A percentile compares a stretch with the other conserved stretches of the same genome.
Evolutionary conservation across 2,113 vertebrate genomes (phyloP).

Genomic region (Dascyllus trimaculatus): DNA sequence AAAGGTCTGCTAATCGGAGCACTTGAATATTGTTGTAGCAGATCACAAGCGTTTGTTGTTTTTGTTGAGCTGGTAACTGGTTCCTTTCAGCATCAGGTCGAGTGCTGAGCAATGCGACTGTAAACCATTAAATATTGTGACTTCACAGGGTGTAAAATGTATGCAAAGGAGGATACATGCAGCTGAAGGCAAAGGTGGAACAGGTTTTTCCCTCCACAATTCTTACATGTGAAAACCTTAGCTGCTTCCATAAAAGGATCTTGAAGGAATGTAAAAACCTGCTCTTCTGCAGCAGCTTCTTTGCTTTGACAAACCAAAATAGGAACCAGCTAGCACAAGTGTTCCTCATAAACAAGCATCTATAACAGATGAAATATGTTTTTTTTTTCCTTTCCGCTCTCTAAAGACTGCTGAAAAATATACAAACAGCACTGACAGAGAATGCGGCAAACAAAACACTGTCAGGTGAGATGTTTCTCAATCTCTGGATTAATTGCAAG

Average conservation of each 20-base stretch:
- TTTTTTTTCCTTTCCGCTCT: constrained; percentile 19
- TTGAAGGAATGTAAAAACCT: constrained; percentile 49
- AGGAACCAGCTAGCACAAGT: constrained; percentile 51
- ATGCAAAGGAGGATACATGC: constrained; percentile 28
- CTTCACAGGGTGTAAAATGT: constrained; percentile 28
- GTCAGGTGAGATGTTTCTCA: constrained; percentile 29
- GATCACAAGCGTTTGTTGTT: constrained; percentile 54
- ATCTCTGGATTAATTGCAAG: constrained; percentile 50
- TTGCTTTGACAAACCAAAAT: constrained; percentile 72
- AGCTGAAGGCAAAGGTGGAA: constrained; percentile 43
- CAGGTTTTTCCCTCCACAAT: not conserved
- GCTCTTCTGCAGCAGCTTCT: constrained; percentile 59
- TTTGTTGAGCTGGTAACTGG: constrained; percentile 30
- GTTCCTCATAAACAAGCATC: constrained; percentile 54
- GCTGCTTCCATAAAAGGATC: constrained; percentile 56
- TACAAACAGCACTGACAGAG: constrained; percentile 31
- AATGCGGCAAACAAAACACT: constrained; percentile 36
- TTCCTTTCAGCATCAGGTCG: constrained; percentile 9
- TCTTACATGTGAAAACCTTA: constrained; percentile 52
- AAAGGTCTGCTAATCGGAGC: constrained; percentile 31
- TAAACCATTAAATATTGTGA: constrained; percentile 28
- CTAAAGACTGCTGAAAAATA: constrained; percentile 43
- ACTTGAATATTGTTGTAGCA: constrained; percentile 18
- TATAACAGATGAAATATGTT: constrained; percentile 46
- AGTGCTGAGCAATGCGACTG: constrained; percentile 54